Base-by-base conservation (phyloP, 2,797 vertebrate species). In the Emys orbicularis region DNA sequence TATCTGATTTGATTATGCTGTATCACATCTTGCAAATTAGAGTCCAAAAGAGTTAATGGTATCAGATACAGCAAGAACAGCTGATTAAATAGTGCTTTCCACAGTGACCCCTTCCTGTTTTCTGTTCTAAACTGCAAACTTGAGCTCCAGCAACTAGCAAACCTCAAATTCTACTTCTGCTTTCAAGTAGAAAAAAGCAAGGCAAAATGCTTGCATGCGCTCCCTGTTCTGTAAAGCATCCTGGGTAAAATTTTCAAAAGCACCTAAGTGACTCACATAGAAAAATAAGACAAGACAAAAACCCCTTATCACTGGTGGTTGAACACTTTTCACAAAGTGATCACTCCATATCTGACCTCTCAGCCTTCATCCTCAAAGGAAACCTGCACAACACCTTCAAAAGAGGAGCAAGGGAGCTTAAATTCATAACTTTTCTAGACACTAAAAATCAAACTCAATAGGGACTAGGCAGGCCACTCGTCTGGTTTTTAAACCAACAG, bases 51-150 rank as follows among this genome's bases (percentile, higher is more conserved):
- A 95, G 95, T 94, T 95, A 96, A 96, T 68, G 83, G 94, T 82
- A 88, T 89, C 92, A 50, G 49, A 88, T 49, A 12, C 68, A 88
- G 41, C 74, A 47, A 56, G 84, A 93, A 96, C 97, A 98, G 97
- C 97, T 98, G 98, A 97, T 96, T 91, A 85, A 88, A 79, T 49
- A 94, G 50, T 18, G 93, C 94, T 97, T 96, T 97, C 96, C 95
- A 93, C 92, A 97, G 93, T 84, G 68, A 92, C 92, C 96, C 94
- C 97, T 98, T 98, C 98, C 98, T 98, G 98, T 98, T 98, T 98
- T 97, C 93, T 97, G 84, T 91, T 91, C 77, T 97, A 94, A 96
- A 84, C 13, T 94, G 94, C 96, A 94, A 83, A 89, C 65, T 49
- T 49, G 83, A 95, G 92, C 95, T 97, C 93, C 90, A 65, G 95